phyloP scores from a whole-genome alignment of 2,888 invertebrate species.

The Bugula neritina region DNA sequence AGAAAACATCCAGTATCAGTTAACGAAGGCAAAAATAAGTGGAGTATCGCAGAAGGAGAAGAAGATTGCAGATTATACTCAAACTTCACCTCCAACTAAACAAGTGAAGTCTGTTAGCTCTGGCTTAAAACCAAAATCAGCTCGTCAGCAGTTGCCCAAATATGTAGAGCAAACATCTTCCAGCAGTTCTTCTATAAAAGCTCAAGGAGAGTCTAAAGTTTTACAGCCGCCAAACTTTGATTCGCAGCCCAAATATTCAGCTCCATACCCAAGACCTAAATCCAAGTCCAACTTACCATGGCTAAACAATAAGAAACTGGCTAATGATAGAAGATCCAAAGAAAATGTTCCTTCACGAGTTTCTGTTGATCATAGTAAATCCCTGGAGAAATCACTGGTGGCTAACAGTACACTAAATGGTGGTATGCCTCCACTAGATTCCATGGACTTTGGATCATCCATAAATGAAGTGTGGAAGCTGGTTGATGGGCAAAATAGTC shows the following conservation, averaged over 20 bases:
- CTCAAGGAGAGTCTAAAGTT: conserved; percentile 8
- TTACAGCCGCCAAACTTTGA: neutral
- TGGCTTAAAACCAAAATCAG: neutral
- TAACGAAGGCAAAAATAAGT: conserved; percentile 37
- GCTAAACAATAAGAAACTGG: neutral
- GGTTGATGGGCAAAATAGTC: conserved; percentile 36
- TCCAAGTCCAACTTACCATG: conserved; percentile 1
- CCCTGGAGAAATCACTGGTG: neutral
- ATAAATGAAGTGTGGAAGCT: conserved; percentile 48
- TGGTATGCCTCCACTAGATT: conserved; percentile 29
- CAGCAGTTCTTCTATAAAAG: neutral
- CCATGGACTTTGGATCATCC: conserved; percentile 44
- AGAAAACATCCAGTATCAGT: conserved; percentile 48
- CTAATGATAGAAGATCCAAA: neutral
- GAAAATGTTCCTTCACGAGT: neutral
- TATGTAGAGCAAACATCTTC: conserved; percentile 20
- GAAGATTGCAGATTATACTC: neutral
- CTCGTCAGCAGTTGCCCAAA: neutral
- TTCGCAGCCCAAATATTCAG: neutral
- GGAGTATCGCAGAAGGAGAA: neutral
- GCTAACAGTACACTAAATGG: neutral
- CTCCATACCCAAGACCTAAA: neutral
- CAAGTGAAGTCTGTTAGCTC: neutral
- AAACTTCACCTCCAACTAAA: neutral
- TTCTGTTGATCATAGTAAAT: neutral